A percentile compares a stretch with the other conserved stretches of the same genome.
phyloP scores from a whole-genome alignment of 2,888 invertebrate species.

The Elysia crispata region DNA sequence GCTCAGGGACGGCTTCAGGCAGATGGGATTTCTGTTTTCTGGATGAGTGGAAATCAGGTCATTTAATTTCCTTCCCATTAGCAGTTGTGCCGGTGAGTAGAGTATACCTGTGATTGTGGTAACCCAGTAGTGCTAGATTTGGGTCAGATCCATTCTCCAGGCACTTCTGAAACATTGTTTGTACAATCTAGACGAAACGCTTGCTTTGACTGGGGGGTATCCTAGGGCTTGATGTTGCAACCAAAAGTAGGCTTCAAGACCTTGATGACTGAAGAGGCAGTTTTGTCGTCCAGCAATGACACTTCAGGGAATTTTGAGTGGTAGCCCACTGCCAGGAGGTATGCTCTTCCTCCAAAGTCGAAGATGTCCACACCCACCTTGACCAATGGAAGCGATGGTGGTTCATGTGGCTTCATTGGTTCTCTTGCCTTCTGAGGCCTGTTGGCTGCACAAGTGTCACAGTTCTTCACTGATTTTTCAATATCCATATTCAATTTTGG shows the following conservation, averaged over 20 bases:
- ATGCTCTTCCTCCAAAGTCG: background rate
- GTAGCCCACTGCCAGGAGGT: background rate
- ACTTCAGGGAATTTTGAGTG: background rate
- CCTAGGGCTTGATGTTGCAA: background rate
- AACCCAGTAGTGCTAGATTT: background rate
- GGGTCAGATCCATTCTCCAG: background rate
- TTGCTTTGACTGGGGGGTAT: background rate
- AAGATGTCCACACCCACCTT: background rate
- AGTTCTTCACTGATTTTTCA: background rate
- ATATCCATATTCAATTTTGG: constrained; percentile 1
- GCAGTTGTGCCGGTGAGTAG: background rate
- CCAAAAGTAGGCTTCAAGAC: background rate
- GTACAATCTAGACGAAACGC: background rate
- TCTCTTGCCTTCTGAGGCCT: background rate
- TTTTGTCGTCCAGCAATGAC: background rate
- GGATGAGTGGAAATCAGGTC: background rate
- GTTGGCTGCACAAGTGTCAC: background rate
- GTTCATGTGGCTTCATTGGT: constrained; percentile 16
- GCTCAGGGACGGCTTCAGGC: too few species aligned
- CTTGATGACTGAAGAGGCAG: background rate
- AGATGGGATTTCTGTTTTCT: too few species aligned
- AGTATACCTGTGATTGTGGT: background rate
- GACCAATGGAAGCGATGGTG: background rate
- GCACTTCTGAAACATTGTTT: background rate
- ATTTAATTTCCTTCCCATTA: background rate